These are phyloP conservation scores for Platycheirus rosarum DNA, from an alignment of 2,888 invertebrate species.

Conservation along the genomic window DNA sequence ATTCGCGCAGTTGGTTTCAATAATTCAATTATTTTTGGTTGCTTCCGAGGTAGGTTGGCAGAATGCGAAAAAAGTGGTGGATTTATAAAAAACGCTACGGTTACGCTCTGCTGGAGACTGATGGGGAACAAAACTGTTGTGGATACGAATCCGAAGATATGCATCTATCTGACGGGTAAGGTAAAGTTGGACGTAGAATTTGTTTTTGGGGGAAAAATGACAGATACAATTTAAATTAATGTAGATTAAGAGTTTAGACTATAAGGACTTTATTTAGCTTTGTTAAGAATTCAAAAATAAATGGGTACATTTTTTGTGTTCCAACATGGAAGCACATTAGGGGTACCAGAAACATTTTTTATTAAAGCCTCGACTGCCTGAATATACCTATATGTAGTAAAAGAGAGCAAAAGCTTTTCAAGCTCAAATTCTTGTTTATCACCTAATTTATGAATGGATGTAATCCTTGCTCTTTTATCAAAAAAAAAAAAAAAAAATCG, in stretches of 20 bases:
- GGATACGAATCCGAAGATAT: slow-evolving; percentile 15
- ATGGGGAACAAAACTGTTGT: background rate
- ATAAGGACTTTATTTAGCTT: slow-evolving; percentile 11
- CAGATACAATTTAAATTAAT: slow-evolving; percentile 27
- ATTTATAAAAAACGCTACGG: slow-evolving; percentile 13
- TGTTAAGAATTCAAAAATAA: slow-evolving; percentile 18
- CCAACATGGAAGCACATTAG: too few species aligned
- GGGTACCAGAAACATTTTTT: too few species aligned
- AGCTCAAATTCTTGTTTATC: too few species aligned
- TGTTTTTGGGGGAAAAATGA: background rate
- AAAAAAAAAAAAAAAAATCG: too few species aligned
- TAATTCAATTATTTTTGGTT: slow-evolving; percentile 72
- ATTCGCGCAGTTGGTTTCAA: slow-evolving; percentile 72
- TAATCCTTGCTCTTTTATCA: too few species aligned
- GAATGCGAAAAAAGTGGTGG: slow-evolving; percentile 38
- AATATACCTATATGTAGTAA: too few species aligned
- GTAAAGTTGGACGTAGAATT: background rate
- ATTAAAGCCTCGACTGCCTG: too few species aligned
- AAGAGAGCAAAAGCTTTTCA: too few species aligned
- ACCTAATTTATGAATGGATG: too few species aligned
- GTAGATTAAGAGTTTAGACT: slow-evolving; percentile 26
- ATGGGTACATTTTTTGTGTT: slow-evolving; percentile 7
- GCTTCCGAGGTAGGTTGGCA: slow-evolving; percentile 62
- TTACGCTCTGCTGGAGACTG: slow-evolving; percentile 39
- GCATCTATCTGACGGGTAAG: background rate